phyloP scores from a whole-genome alignment of 92 coral and sea anemone genomes.

The Zoanthus gigantus region DNA sequence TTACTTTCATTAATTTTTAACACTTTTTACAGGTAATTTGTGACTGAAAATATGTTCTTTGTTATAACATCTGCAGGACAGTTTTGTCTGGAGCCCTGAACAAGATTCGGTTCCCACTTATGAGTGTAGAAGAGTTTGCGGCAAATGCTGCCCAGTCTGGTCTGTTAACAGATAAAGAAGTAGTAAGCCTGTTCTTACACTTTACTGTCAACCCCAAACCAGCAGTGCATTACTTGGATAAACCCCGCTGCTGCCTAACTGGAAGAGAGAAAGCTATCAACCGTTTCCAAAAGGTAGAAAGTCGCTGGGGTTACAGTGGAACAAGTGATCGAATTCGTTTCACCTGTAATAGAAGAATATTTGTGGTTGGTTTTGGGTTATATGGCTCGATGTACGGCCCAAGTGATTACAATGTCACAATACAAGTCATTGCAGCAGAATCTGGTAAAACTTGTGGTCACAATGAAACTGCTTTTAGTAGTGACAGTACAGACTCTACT shows the following conservation, averaged over 20 bases:
- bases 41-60: no score
- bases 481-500: slow-evolving; percentile 89
- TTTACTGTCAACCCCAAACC: slow-evolving; percentile 97
- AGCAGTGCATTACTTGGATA: slow-evolving; percentile 85
- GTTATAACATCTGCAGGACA: slow-evolving; percentile 55
- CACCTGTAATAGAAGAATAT: slow-evolving; percentile 83
- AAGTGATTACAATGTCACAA: slow-evolving; percentile 93
- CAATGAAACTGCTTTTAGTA: slow-evolving; percentile 96
- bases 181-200: slow-evolving; percentile 89
- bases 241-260: slow-evolving; percentile 94
- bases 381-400: slow-evolving; percentile 98
- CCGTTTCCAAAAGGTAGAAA: slow-evolving; percentile 91
- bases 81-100: slow-evolving; percentile 88
- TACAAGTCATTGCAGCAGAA: slow-evolving; percentile 81
- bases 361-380: slow-evolving; percentile 95
- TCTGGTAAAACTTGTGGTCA: slow-evolving; percentile 84
- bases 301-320: slow-evolving; percentile 99
- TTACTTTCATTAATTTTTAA: no score
- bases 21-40: no score
- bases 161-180: slow-evolving; percentile 93
- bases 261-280: slow-evolving; percentile 90
- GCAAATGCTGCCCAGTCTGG: slow-evolving; percentile 84
- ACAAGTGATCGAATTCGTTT: slow-evolving; percentile 97
- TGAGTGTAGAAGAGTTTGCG: slow-evolving; percentile 98
- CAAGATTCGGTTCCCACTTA: slow-evolving; percentile 94